Evolutionary conservation across 2,888 invertebrate genomes (phyloP).

Genomic region (Dryobota labecula): DNA sequence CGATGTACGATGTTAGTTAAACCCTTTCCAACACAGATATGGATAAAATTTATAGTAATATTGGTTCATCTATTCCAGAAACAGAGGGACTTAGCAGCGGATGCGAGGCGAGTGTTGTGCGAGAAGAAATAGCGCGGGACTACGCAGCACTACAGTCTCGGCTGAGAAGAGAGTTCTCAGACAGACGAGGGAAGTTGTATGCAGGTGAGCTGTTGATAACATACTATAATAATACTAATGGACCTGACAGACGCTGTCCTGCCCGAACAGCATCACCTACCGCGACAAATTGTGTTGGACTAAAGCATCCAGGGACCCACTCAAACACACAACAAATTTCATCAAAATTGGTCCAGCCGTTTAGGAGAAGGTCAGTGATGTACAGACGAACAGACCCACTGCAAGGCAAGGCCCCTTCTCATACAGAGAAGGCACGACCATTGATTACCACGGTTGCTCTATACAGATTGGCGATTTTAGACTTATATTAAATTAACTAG

Average conservation of each 20-base stretch:
- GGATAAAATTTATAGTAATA: background rate
- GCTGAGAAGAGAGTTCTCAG: slow-evolving; percentile 94
- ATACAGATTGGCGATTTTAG: background rate
- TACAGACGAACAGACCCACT: background rate
- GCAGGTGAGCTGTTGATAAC: slow-evolving; percentile 66
- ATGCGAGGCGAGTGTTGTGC: slow-evolving; percentile 82
- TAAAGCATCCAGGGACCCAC: too few relatives aligned
- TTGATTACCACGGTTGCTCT: background rate
- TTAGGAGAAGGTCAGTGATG: too few relatives aligned
- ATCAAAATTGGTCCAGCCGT: too few relatives aligned
- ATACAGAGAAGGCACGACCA: background rate
- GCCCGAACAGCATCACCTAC: too few relatives aligned
- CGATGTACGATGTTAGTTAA: background rate
- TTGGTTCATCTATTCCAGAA: slow-evolving; percentile 71
- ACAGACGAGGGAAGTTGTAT: slow-evolving; percentile 89
- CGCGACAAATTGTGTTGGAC: too few relatives aligned
- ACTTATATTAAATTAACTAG: background rate
- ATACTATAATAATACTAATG: background rate
- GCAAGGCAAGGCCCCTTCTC: background rate
- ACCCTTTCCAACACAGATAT: background rate
- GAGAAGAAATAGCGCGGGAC: slow-evolving; percentile 93
- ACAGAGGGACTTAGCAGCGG: slow-evolving; percentile 87
- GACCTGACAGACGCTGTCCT: too few relatives aligned
- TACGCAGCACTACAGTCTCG: slow-evolving; percentile 93
- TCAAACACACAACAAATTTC: too few relatives aligned